These are phyloP conservation scores for Mantis religiosa DNA, from an alignment of 2,888 invertebrate species.

Conservation along the genomic window DNA sequence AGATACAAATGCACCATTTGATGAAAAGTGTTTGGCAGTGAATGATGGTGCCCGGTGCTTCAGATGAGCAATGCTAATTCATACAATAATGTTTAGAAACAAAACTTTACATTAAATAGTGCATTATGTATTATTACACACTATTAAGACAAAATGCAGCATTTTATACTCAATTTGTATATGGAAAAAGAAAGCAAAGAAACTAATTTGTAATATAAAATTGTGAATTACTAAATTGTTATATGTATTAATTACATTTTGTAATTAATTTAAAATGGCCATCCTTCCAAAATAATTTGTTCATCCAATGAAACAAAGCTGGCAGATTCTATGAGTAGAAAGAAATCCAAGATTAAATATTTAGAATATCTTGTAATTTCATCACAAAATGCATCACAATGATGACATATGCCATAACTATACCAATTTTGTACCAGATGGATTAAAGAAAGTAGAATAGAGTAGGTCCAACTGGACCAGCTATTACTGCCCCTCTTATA, in stretches of 20 bases:
- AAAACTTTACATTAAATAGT: neutral
- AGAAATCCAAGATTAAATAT: neutral
- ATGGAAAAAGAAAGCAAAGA: neutral
- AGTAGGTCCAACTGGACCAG: too few species aligned
- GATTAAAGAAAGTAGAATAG: too few species aligned
- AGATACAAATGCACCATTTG: constrained; percentile 2
- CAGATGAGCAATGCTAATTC: neutral
- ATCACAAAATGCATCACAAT: too few species aligned
- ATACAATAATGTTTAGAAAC: neutral
- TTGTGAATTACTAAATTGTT: neutral
- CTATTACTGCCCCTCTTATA: too few species aligned
- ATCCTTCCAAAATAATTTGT: neutral
- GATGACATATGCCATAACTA: too few species aligned
- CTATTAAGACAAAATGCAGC: neutral
- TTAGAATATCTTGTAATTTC: neutral
- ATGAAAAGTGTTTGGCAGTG: constrained; percentile 5
- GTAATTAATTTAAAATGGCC: neutral
- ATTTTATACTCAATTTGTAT: neutral
- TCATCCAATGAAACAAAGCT: neutral
- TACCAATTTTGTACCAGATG: too few species aligned
- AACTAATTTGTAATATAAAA: neutral
- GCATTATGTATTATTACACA: neutral
- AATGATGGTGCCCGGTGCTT: neutral
- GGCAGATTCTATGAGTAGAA: neutral
- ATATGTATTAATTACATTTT: neutral